Evolutionary conservation across 2,797 vertebrate species (phyloP).

Genomic region (Scomberomorus guttatus): DNA sequence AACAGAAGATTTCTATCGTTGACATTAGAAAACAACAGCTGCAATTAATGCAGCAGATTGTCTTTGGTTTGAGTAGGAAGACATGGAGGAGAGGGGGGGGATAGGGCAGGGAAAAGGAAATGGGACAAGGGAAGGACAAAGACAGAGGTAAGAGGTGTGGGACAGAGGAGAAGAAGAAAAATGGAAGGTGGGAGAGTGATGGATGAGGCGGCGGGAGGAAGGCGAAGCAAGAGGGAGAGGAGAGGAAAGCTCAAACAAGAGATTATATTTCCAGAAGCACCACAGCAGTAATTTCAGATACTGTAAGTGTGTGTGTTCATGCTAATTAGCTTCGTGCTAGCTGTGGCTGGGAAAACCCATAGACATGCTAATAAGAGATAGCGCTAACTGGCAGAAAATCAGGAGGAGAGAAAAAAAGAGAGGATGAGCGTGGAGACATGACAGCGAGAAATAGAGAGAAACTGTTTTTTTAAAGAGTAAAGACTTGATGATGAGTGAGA

Average conservation of each 20-base stretch:
- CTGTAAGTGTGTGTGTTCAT: conserved; percentile 23
- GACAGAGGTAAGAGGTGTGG: background rate
- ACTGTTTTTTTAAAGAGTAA: too few species aligned
- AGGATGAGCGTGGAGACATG: too few species aligned
- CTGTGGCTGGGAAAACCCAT: conserved; percentile 28
- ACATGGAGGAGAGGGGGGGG: background rate
- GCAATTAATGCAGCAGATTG: conserved; percentile 71
- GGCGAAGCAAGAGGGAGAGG: too few species aligned
- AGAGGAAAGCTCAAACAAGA: too few species aligned
- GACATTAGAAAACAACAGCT: conserved; percentile 69
- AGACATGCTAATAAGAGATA: conserved; percentile 39
- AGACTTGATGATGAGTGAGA: too few species aligned
- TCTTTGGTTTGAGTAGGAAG: conserved; percentile 15
- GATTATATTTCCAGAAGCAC: background rate
- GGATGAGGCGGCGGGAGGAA: too few species aligned
- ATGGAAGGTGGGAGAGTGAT: background rate
- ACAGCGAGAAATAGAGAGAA: too few species aligned
- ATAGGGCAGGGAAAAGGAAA: background rate
- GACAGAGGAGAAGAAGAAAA: background rate
- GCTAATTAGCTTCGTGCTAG: conserved; percentile 38
- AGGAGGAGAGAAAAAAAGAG: background rate
- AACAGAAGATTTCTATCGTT: conserved; percentile 46
- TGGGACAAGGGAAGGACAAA: background rate
- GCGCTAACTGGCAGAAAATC: background rate
- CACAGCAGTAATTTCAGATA: conserved; percentile 10